These are phyloP conservation scores for Stomorhina lunata DNA, from an alignment of 2,888 invertebrate species.

Conservation along the genomic window DNA sequence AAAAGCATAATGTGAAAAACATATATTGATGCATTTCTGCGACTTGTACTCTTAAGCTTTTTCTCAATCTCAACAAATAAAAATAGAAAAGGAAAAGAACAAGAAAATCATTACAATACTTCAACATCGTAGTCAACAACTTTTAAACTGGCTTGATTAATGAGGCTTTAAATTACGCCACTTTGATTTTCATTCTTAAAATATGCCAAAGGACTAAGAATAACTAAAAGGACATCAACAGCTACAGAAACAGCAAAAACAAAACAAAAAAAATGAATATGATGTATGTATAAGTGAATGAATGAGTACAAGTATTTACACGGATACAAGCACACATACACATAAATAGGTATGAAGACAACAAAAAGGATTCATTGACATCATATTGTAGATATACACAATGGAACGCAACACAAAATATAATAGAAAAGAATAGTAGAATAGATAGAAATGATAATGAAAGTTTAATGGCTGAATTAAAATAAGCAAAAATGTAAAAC, in stretches of 20 bases:
- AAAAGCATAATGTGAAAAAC: background rate
- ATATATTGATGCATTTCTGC: constrained; percentile 16
- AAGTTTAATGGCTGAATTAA: constrained; percentile 53
- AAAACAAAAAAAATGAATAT: too few relatives aligned
- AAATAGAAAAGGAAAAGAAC: background rate
- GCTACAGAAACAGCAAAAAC: constrained; percentile 65
- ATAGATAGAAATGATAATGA: constrained; percentile 43
- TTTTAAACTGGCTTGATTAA: constrained; percentile 73
- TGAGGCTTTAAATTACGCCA: constrained; percentile 78
- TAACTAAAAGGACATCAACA: constrained; percentile 35
- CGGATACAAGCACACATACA: background rate
- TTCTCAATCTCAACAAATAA: background rate
- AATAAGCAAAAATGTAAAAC: constrained; percentile 9
- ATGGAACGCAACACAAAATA: constrained; percentile 25
- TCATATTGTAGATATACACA: constrained; percentile 47
- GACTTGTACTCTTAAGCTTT: background rate
- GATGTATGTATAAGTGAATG: constrained; percentile 34
- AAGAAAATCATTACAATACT: constrained; percentile 30
- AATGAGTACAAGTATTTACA: background rate
- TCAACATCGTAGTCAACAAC: constrained; percentile 63
- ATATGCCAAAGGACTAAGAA: constrained; percentile 66
- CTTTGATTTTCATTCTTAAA: constrained; percentile 76
- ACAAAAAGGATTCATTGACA: constrained; percentile 54
- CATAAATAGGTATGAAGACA: background rate
- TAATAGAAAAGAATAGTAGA: constrained; percentile 17